phyloP scores from a whole-genome alignment of 2,113 vertebrate species.

The Podilymbus podiceps region DNA sequence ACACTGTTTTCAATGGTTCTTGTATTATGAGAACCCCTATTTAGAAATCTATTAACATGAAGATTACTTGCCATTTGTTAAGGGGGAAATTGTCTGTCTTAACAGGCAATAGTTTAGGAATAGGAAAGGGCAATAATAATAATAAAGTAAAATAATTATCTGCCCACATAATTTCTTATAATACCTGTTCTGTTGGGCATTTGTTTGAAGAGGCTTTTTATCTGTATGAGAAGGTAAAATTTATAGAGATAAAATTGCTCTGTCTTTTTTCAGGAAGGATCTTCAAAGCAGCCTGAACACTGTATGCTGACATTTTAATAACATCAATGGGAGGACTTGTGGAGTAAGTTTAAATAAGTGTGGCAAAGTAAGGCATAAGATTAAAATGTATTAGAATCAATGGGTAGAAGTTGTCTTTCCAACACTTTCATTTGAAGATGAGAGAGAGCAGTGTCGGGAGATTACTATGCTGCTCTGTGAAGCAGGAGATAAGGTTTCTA shows the following conservation, averaged over 20 bases:
- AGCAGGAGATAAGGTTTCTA: neutral
- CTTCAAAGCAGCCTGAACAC: neutral
- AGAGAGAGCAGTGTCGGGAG: neutral
- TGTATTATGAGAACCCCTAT: neutral
- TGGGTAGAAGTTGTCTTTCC: neutral
- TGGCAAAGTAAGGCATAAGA: neutral
- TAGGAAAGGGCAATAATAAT: neutral
- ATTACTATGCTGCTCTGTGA: neutral
- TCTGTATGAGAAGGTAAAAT: neutral
- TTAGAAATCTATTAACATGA: neutral
- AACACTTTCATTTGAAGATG: neutral
- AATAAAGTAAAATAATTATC: neutral
- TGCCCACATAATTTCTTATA: neutral
- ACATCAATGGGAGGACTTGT: neutral
- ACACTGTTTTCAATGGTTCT: neutral
- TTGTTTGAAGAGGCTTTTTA: neutral
- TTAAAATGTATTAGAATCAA: conserved; percentile 1
- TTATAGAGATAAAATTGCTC: neutral
- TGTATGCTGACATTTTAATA: neutral
- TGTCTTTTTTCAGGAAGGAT: neutral
- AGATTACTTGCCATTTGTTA: neutral
- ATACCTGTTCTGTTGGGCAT: neutral
- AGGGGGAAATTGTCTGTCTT: neutral
- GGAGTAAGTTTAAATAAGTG: neutral
- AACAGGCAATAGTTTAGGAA: neutral